Percentiles rank a stretch among this genome's conserved stretches.
These are phyloP conservation scores for Himalopsyche japonica DNA, from an alignment of 2,888 invertebrate genomes.

Conservation along the genomic window DNA sequence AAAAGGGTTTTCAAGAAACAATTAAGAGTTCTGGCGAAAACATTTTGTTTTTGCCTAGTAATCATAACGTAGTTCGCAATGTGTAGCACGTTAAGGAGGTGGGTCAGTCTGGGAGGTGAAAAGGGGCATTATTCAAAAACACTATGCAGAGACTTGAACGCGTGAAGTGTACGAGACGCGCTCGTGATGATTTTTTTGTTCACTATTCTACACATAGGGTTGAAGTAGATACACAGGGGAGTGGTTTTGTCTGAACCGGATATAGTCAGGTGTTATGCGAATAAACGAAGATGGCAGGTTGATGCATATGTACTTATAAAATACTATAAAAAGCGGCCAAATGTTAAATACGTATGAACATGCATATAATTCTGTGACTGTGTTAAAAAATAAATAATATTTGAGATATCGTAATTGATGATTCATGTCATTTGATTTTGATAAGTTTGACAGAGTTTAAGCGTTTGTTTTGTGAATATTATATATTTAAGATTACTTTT, in stretches of 20 bases:
- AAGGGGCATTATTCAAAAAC: background rate
- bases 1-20: background rate
- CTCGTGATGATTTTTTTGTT: background rate
- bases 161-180: background rate
- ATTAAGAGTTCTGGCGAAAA: background rate
- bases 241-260: background rate
- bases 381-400: too few species aligned
- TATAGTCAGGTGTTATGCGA: background rate
- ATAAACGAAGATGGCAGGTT: background rate
- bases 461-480: too few species aligned
- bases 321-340: too few species aligned
- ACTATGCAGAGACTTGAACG: background rate
- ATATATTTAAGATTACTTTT: too few species aligned
- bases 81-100: background rate
- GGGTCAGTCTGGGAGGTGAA: background rate
- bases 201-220: background rate
- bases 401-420: too few species aligned
- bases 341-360: too few species aligned
- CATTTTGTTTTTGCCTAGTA: background rate
- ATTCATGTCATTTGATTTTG: too few species aligned
- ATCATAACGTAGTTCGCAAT: background rate
- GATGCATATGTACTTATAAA: background rate
- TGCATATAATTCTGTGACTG: too few species aligned
- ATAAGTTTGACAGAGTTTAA: too few species aligned
- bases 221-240: background rate